A percentile compares a stretch with the other conserved stretches of the same genome.
Conservation (phyloP, 2,113 vertebrate genomes). For the Melierax canorus region DNA sequence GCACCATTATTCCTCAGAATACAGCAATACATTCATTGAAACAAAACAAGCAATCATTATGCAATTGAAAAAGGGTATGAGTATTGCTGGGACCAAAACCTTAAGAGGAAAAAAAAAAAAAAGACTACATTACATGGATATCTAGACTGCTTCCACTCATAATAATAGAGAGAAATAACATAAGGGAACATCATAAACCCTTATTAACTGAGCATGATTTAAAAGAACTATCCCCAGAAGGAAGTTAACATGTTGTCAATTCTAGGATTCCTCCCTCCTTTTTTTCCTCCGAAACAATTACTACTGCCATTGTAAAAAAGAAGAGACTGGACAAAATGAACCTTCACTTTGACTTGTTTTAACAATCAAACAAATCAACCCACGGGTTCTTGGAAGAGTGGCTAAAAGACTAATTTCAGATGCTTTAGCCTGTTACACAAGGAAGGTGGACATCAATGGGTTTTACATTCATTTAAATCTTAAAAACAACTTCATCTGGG, state of each 20-base stretch:
- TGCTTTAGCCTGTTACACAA: background rate
- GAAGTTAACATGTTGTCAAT: background rate
- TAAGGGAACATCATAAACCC: background rate
- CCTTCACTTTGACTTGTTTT: background rate
- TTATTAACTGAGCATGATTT: background rate
- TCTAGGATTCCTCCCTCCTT: background rate
- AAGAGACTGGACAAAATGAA: background rate
- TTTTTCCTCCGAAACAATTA: background rate
- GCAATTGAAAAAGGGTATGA: background rate
- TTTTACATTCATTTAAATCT: background rate
- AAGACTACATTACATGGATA: background rate
- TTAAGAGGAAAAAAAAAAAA: background rate
- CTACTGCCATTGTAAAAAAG: background rate
- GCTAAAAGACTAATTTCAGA: background rate
- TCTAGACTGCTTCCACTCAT: background rate
- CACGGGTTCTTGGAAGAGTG: background rate
- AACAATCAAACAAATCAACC: background rate
- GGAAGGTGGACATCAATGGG: background rate
- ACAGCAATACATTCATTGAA: background rate
- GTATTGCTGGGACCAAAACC: background rate
- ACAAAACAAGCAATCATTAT: background rate
- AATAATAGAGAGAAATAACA: background rate
- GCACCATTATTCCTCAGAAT: background rate
- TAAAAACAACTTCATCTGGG: conserved; percentile 16
- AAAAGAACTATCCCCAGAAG: background rate